phyloP scores from a whole-genome alignment of 2,113 vertebrate species.

The Ranitomeya variabilis region DNA sequence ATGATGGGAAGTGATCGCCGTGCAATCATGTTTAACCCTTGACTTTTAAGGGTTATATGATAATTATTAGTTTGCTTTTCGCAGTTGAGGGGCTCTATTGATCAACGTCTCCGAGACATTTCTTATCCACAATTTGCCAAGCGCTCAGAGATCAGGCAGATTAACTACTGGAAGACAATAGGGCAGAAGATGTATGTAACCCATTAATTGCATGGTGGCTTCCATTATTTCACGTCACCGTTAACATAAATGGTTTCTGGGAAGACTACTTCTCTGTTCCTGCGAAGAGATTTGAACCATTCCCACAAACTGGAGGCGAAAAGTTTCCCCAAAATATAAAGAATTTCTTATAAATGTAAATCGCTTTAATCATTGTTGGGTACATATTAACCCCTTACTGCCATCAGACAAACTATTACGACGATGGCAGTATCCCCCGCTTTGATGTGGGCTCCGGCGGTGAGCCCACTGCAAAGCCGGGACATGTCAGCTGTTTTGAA shows the following conservation, averaged over 20 bases:
- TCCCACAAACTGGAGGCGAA: background rate
- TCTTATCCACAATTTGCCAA: background rate
- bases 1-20: background rate
- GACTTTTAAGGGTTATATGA: conserved; percentile 10
- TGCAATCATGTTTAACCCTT: conserved; percentile 21
- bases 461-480: too few relatives aligned
- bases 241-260: background rate
- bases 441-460: too few relatives aligned
- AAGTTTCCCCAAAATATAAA: background rate
- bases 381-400: background rate
- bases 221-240: background rate
- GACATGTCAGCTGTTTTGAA: too few relatives aligned
- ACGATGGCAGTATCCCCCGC: too few relatives aligned
- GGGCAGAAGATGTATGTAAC: background rate
- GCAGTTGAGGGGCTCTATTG: background rate
- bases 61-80: conserved; percentile 13
- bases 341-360: background rate
- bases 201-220: background rate
- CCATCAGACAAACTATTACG: too few relatives aligned
- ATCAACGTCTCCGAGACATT: conserved; percentile 14
- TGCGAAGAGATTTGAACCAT: background rate
- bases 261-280: background rate
- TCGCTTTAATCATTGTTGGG: background rate
- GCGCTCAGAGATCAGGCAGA: background rate
- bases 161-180: background rate